Percentiles rank a stretch among this genome's conserved stretches.
Conservation (phyloP, 2,888 invertebrate species). For the Euclidia mi region DNA sequence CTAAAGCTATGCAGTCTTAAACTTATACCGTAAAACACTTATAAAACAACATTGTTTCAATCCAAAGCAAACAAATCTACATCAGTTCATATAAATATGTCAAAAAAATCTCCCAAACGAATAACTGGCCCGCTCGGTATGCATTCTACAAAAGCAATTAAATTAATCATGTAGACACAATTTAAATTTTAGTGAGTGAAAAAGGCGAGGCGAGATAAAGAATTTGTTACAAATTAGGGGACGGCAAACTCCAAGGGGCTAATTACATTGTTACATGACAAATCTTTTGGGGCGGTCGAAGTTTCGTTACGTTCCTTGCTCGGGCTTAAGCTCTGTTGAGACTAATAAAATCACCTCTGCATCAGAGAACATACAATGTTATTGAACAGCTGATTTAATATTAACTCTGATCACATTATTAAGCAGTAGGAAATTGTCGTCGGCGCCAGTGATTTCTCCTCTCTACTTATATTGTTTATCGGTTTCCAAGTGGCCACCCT, state of each 20-base stretch:
- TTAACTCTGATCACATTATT: conserved; percentile 54
- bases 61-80: too few relatives aligned
- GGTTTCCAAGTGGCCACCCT: conserved; percentile 38
- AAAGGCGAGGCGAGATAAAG: conserved; percentile 82
- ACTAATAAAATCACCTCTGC: conserved; percentile 80
- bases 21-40: too few relatives aligned
- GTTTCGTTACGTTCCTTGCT: conserved; percentile 84
- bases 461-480: conserved; percentile 45
- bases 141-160: conserved; percentile 41
- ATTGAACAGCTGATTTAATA: conserved; percentile 65
- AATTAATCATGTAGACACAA: conserved; percentile 57
- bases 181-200: conserved; percentile 79
- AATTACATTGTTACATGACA: conserved; percentile 88
- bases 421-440: conserved; percentile 37
- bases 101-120: background rate
- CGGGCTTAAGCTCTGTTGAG: conserved; percentile 72
- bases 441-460: conserved; percentile 36
- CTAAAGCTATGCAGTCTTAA: too few relatives aligned
- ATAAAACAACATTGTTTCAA: too few relatives aligned
- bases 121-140: conserved; percentile 11
- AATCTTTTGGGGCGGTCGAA: conserved; percentile 85
- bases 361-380: conserved; percentile 73
- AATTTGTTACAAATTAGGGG: conserved; percentile 81
- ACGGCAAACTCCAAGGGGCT: conserved; percentile 79
- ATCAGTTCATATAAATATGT: too few relatives aligned